phyloP scores from a whole-genome alignment of 2,888 invertebrate genomes.

The Dichetophora obliterata region DNA sequence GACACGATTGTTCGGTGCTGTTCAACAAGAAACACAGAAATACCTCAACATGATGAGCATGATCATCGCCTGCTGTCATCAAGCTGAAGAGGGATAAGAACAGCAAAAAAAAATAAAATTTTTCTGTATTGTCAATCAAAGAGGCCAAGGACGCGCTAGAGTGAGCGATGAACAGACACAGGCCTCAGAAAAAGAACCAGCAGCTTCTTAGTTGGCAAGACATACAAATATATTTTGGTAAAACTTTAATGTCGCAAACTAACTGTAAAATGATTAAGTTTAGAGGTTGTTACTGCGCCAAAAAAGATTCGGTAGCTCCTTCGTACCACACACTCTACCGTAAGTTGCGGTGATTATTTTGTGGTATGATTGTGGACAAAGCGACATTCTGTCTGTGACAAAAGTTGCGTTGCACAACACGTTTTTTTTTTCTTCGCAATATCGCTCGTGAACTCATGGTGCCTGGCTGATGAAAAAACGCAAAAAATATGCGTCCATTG shows the following conservation, averaged over 20 bases:
- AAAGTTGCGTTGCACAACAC: background rate
- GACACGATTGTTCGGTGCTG: background rate
- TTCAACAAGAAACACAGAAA: background rate
- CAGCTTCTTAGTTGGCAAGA: background rate
- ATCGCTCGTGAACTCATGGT: background rate
- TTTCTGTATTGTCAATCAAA: too few species aligned
- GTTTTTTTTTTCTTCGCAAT: background rate
- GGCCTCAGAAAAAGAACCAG: background rate
- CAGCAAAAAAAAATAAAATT: background rate
- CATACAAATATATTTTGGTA: background rate
- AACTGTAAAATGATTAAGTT: constrained; percentile 29
- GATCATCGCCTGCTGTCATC: constrained; percentile 15
- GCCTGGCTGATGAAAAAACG: background rate
- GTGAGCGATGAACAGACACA: background rate
- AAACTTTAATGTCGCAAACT: background rate
- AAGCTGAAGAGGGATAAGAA: background rate
- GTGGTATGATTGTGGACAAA: background rate
- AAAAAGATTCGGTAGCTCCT: background rate
- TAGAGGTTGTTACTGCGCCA: background rate
- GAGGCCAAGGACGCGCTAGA: constrained; percentile 6
- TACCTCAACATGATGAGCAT: constrained; percentile 19
- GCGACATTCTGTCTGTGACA: constrained; percentile 18
- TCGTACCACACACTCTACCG: background rate
- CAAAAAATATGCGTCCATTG: constrained; percentile 43
- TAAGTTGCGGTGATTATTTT: background rate